Evolutionary conservation across 2,888 invertebrate species (phyloP).

Genomic region (Augochlorella aurata): DNA sequence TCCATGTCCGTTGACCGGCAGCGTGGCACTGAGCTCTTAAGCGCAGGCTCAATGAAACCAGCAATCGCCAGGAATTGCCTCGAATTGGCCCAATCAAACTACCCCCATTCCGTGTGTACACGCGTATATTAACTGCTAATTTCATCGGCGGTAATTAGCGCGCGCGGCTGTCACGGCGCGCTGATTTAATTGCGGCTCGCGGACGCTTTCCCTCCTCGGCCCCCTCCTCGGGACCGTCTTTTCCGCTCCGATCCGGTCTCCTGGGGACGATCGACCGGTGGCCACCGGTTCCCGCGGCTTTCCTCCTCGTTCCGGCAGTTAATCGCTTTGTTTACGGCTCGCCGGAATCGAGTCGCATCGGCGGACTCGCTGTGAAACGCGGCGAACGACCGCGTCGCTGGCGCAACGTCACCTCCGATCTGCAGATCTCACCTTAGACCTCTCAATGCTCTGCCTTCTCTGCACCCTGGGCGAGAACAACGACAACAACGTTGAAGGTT

Average conservation of each 20-base stretch:
- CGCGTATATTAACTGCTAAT: constrained; percentile 81
- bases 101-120: constrained; percentile 81
- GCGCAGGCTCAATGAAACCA: constrained; percentile 81
- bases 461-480: no score
- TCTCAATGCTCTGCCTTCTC: background rate
- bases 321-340: constrained; percentile 42
- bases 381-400: background rate
- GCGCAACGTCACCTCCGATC: background rate
- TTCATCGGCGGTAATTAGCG: constrained; percentile 79
- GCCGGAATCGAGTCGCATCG: background rate
- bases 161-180: constrained; percentile 62
- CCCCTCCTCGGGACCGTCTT: constrained; percentile 12
- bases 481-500: no score
- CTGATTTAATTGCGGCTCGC: constrained; percentile 61
- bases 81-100: constrained; percentile 83
- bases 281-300: constrained; percentile 14
- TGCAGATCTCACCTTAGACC: background rate
- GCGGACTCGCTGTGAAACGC: background rate
- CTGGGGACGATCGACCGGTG: constrained; percentile 5
- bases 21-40: constrained; percentile 79
- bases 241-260: constrained; percentile 20
- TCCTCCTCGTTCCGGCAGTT: constrained; percentile 27
- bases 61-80: constrained; percentile 82
- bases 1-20: constrained; percentile 80
- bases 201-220: constrained; percentile 29